These are phyloP conservation scores for Tetragonula clypearis DNA, from an alignment of 1,140 invertebrate species.

Conservation along the genomic window DNA sequence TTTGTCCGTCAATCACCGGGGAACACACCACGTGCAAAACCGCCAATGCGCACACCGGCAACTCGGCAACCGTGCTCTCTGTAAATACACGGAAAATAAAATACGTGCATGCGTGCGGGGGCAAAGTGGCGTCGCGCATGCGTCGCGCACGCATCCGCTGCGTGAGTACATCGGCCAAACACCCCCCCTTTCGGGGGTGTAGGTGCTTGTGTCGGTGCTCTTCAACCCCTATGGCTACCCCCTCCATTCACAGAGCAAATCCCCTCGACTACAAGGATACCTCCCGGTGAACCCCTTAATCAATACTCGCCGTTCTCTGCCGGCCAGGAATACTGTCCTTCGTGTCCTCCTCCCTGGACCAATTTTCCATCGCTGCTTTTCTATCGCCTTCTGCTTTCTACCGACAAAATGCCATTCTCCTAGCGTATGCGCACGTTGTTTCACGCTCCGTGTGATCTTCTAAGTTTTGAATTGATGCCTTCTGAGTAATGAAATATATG, in stretches of 20 bases:
- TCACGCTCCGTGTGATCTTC: too few relatives aligned
- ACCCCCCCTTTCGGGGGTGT: conserved; percentile 2
- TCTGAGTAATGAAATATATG: background rate
- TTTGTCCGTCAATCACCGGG: conserved; percentile 21
- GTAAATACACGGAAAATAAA: conserved; percentile 33
- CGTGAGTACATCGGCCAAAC: conserved; percentile 18
- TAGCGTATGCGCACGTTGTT: background rate
- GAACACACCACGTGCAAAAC: conserved; percentile 63
- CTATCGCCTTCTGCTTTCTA: background rate
- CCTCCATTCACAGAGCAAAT: conserved; percentile 56
- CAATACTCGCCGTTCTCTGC: conserved; percentile 68
- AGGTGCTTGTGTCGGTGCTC: background rate
- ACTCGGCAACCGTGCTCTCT: conserved; percentile 32
- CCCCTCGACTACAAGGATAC: conserved; percentile 53
- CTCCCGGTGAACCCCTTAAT: conserved; percentile 65
- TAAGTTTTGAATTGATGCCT: background rate
- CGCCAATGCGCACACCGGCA: conserved; percentile 40
- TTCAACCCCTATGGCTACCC: conserved; percentile 29
- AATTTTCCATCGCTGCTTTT: conserved; percentile 3
- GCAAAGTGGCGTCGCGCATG: background rate
- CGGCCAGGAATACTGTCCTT: conserved; percentile 55
- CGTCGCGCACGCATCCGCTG: conserved; percentile 42
- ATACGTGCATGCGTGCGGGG: conserved; percentile 26
- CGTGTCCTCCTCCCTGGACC: conserved; percentile 58
- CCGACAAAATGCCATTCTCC: background rate